These are phyloP conservation scores for Melanotaenia pygmaea DNA, from an alignment of 2,797 vertebrate species.

Conservation along the genomic window DNA sequence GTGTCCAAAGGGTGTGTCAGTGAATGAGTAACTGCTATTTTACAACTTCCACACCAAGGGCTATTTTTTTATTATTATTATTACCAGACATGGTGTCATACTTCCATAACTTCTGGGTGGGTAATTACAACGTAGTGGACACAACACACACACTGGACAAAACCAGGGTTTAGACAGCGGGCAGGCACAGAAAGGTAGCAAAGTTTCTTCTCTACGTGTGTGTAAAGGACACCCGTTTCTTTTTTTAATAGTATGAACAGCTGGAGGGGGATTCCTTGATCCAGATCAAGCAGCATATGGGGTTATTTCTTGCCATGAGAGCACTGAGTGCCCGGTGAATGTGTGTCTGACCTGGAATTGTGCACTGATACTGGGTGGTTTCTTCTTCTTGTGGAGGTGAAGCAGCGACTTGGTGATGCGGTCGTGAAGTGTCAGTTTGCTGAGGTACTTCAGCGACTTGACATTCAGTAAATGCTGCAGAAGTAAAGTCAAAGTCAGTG, in stretches of 20 bases:
- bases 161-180: conserved; percentile 19
- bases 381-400: conserved; percentile 99
- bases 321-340: background rate
- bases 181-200: conserved; percentile 1
- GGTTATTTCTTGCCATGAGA: conserved; percentile 15
- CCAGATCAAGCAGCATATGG: background rate
- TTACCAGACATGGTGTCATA: conserved; percentile 64
- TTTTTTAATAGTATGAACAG: conserved; percentile 21
- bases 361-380: conserved; percentile 97
- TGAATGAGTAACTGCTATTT: background rate
- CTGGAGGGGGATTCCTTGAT: conserved; percentile 36
- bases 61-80: conserved; percentile 1
- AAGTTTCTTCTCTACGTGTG: conserved; percentile 6
- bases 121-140: conserved; percentile 15
- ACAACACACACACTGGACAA: conserved; percentile 20
- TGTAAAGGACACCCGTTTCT: conserved; percentile 31
- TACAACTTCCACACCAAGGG: conserved; percentile 14
- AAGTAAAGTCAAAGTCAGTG: conserved; percentile 11
- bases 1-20: conserved; percentile 12
- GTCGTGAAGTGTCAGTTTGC: conserved; percentile 93
- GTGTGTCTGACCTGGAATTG: conserved; percentile 91
- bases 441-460: conserved; percentile 95
- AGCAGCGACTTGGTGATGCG: conserved; percentile 98
- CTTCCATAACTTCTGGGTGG: conserved; percentile 27
- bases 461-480: conserved; percentile 93